phyloP scores from a whole-genome alignment of 2,888 invertebrate species.

The Parasteatoda lunata region DNA sequence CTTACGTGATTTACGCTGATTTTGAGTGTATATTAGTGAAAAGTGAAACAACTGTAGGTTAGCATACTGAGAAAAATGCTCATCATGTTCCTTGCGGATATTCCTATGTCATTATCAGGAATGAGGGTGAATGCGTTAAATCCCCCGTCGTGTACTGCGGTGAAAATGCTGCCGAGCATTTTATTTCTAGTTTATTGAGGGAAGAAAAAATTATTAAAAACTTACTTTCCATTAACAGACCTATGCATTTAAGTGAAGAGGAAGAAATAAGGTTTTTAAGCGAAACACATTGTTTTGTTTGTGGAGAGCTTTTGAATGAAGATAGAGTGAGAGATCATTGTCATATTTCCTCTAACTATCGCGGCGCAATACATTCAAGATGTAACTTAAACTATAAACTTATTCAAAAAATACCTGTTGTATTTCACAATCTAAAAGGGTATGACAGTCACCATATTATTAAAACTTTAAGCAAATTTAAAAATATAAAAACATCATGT shows the following conservation, averaged over 20 bases:
- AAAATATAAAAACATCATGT: too few species aligned
- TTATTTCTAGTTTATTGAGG: slow-evolving; percentile 1
- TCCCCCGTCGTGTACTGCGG: slow-evolving; percentile 21
- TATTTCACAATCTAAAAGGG: too few species aligned
- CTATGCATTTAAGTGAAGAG: background rate
- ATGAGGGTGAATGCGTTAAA: background rate
- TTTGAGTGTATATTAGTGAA: slow-evolving; percentile 19
- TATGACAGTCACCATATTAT: too few species aligned
- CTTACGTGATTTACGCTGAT: slow-evolving; percentile 11
- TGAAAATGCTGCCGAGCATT: background rate
- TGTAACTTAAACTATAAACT: slow-evolving; percentile 14
- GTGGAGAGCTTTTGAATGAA: background rate
- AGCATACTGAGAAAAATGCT: background rate
- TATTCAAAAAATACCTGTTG: too few species aligned
- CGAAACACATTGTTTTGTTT: slow-evolving; percentile 4
- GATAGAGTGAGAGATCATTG: slow-evolving; percentile 6
- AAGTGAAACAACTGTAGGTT: background rate
- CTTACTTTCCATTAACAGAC: background rate
- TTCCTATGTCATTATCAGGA: slow-evolving; percentile 7
- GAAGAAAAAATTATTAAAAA: slow-evolving; percentile 5
- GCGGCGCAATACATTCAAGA: background rate
- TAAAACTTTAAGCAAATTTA: too few species aligned
- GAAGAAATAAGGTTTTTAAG: background rate
- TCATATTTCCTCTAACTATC: background rate
- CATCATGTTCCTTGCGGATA: slow-evolving; percentile 15